These are phyloP conservation scores for Actenoides lindsayi DNA, from an alignment of 2,113 vertebrate genomes.

Conservation along the genomic window DNA sequence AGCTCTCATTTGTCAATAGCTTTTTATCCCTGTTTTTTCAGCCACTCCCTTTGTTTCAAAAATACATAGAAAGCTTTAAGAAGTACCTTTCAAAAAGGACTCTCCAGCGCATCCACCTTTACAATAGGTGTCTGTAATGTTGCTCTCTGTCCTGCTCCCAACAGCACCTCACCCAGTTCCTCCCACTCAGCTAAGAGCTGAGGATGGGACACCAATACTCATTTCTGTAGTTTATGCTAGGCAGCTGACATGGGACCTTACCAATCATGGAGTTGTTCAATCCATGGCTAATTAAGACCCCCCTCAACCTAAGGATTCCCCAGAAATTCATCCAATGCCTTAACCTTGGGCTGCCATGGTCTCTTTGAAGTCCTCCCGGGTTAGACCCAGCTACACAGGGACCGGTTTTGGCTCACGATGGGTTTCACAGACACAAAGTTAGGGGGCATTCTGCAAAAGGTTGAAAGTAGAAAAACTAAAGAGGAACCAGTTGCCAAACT, in stretches of 20 bases:
- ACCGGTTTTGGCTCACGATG: neutral
- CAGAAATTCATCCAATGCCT: rapidly evolving
- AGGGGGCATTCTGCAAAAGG: neutral
- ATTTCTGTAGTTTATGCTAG: neutral
- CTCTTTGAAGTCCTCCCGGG: neutral
- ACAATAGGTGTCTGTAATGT: neutral
- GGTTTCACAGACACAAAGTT: neutral
- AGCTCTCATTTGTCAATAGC: constrained; percentile 36
- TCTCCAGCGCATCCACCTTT: neutral
- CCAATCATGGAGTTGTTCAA: neutral
- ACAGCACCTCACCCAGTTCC: neutral
- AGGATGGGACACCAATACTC: too few relatives aligned
- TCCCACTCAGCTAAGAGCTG: neutral
- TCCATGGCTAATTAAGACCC: rapidly evolving
- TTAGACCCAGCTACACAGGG: neutral
- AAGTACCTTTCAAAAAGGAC: neutral
- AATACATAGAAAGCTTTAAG: neutral
- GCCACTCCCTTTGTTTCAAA: constrained; percentile 50
- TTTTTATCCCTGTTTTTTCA: neutral
- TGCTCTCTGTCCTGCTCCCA: neutral
- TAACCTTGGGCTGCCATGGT: neutral
- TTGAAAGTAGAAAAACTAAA: neutral
- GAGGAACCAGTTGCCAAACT: neutral
- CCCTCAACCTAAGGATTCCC: neutral
- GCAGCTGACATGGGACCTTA: neutral